Conservation (phyloP, 2,888 invertebrate species). For the Diplolepis rosae region DNA sequence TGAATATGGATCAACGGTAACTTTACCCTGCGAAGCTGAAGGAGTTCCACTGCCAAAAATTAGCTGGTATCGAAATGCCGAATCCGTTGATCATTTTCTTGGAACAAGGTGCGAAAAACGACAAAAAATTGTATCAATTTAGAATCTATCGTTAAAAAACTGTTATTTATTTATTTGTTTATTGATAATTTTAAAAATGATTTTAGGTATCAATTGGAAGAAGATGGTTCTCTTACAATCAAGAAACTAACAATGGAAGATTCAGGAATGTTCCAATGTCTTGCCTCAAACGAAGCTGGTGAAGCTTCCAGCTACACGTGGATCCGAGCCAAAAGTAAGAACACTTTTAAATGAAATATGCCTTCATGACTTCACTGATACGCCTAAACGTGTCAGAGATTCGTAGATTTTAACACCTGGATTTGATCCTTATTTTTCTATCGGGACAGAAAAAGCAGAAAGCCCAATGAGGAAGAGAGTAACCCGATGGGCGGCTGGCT, state of each 20-base stretch:
- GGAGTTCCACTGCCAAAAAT: conserved; percentile 91
- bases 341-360: conserved; percentile 7
- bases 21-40: conserved; percentile 88
- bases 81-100: conserved; percentile 74
- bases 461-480: conserved; percentile 66
- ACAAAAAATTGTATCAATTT: background rate
- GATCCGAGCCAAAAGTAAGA: conserved; percentile 96
- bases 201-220: conserved; percentile 83
- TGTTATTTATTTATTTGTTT: conserved; percentile 60
- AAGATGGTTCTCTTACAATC: conserved; percentile 89
- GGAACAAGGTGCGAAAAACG: conserved; percentile 74
- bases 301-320: conserved; percentile 92
- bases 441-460: conserved; percentile 60
- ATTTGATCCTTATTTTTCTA: conserved; percentile 44
- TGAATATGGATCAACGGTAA: conserved; percentile 87
- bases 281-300: conserved; percentile 92
- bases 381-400: background rate
- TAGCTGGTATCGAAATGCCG: conserved; percentile 90
- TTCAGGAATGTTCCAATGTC: conserved; percentile 96
- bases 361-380: background rate
- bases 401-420: background rate
- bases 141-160: background rate
- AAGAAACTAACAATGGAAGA: conserved; percentile 87
- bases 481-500: conserved; percentile 71
- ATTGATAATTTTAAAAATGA: conserved; percentile 57